Conservation (phyloP, 1,140 invertebrate genomes). For the Zaprionus inermis region DNA sequence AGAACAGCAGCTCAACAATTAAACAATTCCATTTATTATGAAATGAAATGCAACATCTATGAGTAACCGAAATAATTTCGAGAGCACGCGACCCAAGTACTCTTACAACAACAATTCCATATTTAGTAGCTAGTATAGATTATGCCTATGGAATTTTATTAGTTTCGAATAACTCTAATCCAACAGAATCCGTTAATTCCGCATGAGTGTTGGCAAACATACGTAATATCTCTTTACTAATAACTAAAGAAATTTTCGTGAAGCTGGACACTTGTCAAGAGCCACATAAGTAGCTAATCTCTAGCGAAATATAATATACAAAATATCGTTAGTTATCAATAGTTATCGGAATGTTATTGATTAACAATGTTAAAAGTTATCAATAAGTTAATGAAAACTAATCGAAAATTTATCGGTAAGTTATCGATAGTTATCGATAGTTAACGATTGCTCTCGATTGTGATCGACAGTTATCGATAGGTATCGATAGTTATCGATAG, state of each 20-base stretch:
- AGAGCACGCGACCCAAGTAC: background rate
- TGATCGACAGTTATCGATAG: no score
- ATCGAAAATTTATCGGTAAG: no score
- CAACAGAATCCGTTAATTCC: background rate
- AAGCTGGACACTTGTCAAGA: slow-evolving; percentile 29
- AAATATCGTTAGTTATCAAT: no score
- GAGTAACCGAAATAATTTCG: background rate
- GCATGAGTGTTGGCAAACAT: background rate
- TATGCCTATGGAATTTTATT: background rate
- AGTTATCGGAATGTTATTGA: no score
- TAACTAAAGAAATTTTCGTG: background rate
- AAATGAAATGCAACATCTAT: background rate
- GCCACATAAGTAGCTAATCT: slow-evolving; percentile 21
- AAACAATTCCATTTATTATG: slow-evolving; percentile 1
- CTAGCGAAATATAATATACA: background rate
- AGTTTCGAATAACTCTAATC: background rate
- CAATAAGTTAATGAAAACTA: no score
- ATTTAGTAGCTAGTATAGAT: background rate
- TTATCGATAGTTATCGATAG: no score
- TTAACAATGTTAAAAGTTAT: no score
- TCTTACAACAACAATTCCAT: background rate
- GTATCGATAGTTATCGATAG: no score
- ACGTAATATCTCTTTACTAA: background rate
- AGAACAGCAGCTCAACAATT: background rate
- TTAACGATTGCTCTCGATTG: no score